Conservation (phyloP, 2,113 vertebrate genomes). For the Bettongia penicillata region DNA sequence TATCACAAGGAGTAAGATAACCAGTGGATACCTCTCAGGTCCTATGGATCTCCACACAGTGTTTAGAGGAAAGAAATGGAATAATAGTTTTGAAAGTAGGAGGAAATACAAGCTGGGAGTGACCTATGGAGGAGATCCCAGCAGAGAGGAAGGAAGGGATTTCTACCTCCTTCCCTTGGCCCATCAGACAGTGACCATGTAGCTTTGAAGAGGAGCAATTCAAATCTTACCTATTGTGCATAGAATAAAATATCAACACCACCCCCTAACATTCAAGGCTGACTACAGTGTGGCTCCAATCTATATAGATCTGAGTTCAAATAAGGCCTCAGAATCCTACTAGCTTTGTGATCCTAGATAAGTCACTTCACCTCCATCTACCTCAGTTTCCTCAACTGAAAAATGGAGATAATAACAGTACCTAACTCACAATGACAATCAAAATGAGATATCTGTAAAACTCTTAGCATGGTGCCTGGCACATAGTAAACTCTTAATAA, state of each 20-base stretch:
- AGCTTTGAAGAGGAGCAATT: not conserved
- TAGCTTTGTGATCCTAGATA: not conserved
- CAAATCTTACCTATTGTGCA: not conserved
- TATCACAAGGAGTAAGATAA: not conserved
- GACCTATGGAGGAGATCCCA: not conserved
- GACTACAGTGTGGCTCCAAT: not conserved
- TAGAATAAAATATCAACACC: not conserved
- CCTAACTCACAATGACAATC: not conserved
- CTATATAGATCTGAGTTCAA: too few species aligned
- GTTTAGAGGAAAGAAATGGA: not conserved
- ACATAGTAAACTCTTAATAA: not conserved
- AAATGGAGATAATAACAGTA: not conserved
- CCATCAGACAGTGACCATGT: not conserved
- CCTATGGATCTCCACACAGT: not conserved
- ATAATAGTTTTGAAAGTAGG: not conserved
- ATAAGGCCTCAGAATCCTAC: not conserved
- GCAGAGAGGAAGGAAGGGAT: not conserved
- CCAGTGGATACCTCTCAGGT: not conserved
- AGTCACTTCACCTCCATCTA: not conserved
- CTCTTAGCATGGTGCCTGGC: not conserved
- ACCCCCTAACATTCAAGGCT: not conserved
- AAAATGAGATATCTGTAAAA: not conserved
- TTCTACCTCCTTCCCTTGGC: not conserved
- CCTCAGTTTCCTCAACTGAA: not conserved
- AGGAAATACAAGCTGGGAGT: not conserved